Base-by-base conservation (phyloP, 2,113 vertebrate species). In the Gila orcuttii region DNA sequence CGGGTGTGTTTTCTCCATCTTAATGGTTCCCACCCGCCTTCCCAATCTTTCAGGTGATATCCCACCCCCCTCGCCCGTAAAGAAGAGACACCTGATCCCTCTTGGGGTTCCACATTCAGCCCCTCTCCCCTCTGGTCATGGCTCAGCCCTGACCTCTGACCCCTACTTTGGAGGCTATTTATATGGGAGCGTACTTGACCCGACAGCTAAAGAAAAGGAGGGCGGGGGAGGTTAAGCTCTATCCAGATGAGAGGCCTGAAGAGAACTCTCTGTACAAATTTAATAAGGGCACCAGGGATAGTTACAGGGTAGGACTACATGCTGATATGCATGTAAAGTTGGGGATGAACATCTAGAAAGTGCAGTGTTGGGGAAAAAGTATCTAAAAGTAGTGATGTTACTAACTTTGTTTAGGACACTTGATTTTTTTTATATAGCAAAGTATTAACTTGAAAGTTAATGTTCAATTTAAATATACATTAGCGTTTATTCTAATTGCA, bases 121-220 rank as follows among this genome's bases (percentile, higher is more conserved):
- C 25, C 85, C 75, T 47, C 50, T 17, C 45, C 36, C 59, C 68
- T 28, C 47, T 19, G 13, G 71, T 62, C 83, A n/a, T 62, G 64
- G 82, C 86, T 86, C 74, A 57, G 86, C 69, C 33, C 81, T 90
- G 83, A 90, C 88, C 88, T 88, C 62, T 88, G 80, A 81, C 85
- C 89, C 82, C 62, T 82, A 79, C 69, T 84, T 79, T 77, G 80
- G 64, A 66, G 83, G 79, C 88, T 90, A 91, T 91, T 88, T 91
- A 90, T 90, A 90, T 64, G 74, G 83, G 31, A 50, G 76, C 74
- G 86, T 88, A 90, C 80, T 89, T 90, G 80, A 90, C 90, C 86
- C 82, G 86, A 68, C 64, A 79, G 83, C 59, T 86, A 86, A 57
- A 75, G 88, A 82, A 87, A 73, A 74, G 39, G 39, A 13, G 52